phyloP scores from a whole-genome alignment of 2,888 invertebrate species.

The Cryptops parisi region DNA sequence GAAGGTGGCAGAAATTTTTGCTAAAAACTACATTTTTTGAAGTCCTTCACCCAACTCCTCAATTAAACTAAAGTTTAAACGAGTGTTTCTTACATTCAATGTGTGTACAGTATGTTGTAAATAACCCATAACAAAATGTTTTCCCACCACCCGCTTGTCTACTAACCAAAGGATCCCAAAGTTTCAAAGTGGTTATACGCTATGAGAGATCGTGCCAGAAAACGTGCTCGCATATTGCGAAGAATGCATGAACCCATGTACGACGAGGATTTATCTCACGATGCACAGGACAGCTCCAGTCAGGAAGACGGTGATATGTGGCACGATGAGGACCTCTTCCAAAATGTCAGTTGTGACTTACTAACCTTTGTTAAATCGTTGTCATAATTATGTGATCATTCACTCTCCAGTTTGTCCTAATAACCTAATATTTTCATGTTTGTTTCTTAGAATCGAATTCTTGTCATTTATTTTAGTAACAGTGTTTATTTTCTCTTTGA shows the following conservation, averaged over 20 bases:
- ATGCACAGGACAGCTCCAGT: not conserved
- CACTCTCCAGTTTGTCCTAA: no score
- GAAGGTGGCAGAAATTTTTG: no score
- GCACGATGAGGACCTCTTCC: not conserved
- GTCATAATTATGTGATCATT: no score
- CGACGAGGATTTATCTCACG: not conserved
- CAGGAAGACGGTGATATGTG: slow-evolving; percentile 6
- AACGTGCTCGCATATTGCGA: slow-evolving; percentile 44
- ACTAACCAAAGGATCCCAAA: slow-evolving; percentile 56
- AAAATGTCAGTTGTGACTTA: not conserved
- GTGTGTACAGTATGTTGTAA: not conserved
- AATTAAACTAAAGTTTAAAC: no score
- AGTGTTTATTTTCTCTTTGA: no score
- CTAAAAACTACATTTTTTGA: no score
- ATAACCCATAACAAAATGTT: not conserved
- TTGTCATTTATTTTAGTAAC: no score
- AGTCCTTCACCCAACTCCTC: no score
- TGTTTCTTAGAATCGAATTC: no score
- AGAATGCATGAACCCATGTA: slow-evolving; percentile 4
- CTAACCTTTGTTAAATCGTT: no score
- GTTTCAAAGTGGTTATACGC: slow-evolving; percentile 85
- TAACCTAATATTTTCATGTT: no score
- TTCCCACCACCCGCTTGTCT: not conserved
- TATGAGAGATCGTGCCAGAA: slow-evolving; percentile 60
- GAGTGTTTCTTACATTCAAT: not conserved